These are phyloP conservation scores for Sitophilus oryzae DNA, from an alignment of 1,140 invertebrate genomes.

Conservation along the genomic window DNA sequence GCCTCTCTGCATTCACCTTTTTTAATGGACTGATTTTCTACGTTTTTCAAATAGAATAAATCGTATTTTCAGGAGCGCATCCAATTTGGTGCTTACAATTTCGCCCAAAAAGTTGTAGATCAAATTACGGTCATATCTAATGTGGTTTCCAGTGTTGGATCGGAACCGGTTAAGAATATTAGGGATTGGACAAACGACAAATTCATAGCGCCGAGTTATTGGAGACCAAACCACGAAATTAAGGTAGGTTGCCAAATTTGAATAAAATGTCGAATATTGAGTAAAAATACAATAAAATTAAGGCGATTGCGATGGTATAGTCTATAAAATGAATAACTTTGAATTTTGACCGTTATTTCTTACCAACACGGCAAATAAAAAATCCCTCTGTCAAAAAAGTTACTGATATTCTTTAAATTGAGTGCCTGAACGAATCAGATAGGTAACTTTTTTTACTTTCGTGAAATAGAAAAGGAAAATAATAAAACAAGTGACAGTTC, in stretches of 20 bases:
- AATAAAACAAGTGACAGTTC: too few relatives aligned
- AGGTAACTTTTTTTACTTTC: too few relatives aligned
- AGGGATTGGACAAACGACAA: slow-evolving; percentile 72
- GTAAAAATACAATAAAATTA: too few relatives aligned
- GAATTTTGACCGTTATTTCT: too few relatives aligned
- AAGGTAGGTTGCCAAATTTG: slow-evolving; percentile 52
- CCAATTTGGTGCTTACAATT: slow-evolving; percentile 53
- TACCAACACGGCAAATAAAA: too few relatives aligned
- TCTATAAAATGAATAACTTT: too few relatives aligned
- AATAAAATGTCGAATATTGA: too few relatives aligned
- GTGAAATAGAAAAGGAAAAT: too few relatives aligned
- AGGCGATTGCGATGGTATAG: too few relatives aligned
- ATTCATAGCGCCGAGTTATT: slow-evolving; percentile 73
- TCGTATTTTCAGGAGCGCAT: slow-evolving; percentile 39
- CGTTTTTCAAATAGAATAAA: slow-evolving; percentile 32
- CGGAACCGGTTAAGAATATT: slow-evolving; percentile 64
- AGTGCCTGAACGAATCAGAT: too few relatives aligned
- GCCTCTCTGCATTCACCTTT: neutral
- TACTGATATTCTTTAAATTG: too few relatives aligned
- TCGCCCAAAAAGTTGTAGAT: slow-evolving; percentile 70
- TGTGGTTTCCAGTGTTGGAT: slow-evolving; percentile 60
- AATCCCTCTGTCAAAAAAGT: too few relatives aligned
- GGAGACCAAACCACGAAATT: slow-evolving; percentile 74
- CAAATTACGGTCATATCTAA: slow-evolving; percentile 66
- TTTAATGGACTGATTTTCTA: neutral